Evolutionary conservation across 2,888 invertebrate genomes (phyloP).

Genomic region (Dicycla oo): DNA sequence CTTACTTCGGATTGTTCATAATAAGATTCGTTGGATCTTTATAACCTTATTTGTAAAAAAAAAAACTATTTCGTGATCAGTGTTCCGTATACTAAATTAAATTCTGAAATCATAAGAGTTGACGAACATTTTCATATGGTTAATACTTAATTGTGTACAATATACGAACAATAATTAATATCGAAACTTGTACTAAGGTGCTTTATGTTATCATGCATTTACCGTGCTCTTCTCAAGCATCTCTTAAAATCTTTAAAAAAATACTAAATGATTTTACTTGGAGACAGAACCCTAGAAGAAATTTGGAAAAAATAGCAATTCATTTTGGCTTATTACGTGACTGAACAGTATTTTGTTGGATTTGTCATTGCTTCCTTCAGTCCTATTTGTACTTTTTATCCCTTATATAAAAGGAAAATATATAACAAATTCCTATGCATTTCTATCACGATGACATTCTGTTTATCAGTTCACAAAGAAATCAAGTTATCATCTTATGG

Average conservation of each 20-base stretch:
- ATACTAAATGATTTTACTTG: background rate
- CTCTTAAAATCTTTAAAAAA: background rate
- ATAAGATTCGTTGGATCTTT: conserved; percentile 77
- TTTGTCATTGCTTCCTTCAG: conserved; percentile 72
- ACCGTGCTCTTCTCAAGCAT: background rate
- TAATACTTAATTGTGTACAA: background rate
- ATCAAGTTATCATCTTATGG: conserved; percentile 75
- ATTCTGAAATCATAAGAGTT: background rate
- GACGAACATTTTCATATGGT: background rate
- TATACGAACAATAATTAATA: background rate
- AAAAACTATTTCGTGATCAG: conserved; percentile 21
- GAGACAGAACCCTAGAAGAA: conserved; percentile 16
- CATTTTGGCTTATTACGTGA: conserved; percentile 78
- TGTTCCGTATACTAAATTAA: conserved; percentile 35
- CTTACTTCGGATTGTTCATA: conserved; percentile 81
- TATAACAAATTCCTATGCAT: conserved; percentile 50
- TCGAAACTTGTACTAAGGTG: background rate
- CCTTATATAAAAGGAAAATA: conserved; percentile 50
- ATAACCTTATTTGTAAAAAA: conserved; percentile 70
- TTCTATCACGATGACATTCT: conserved; percentile 64
- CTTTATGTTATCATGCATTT: too few species aligned
- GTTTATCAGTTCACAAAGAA: conserved; percentile 75
- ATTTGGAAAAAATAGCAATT: conserved; percentile 71
- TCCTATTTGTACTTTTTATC: conserved; percentile 40
- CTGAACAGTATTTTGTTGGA: conserved; percentile 73